Evolutionary conservation across 2,113 vertebrate species (phyloP), one percentile per base, ranked within the genome.

Genomic region (Mola mola): DNA sequence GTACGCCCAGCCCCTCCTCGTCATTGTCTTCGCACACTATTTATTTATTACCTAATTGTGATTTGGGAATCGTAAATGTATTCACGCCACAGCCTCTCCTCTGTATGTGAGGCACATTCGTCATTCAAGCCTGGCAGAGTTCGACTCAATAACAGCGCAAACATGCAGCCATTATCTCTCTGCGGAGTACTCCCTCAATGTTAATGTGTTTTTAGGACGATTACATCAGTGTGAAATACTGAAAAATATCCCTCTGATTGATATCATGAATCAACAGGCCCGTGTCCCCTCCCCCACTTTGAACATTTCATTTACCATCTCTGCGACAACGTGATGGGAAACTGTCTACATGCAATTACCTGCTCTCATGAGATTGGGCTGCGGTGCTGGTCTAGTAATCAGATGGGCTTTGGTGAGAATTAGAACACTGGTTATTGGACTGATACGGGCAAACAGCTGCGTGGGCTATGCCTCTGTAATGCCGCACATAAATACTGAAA

Each of bases 161-260:
- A 85, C 75, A 89, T 79, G 70, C 85, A 44, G 84, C 81, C 82
- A 87, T 90, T 89, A 91, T 87, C 76, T 73, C 78, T 77, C 68
- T 12, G 38, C 37, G n/a, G 79, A 79, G 52, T 4, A 41, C 81
- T 81, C 81, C 58, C 78, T 90, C 88, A 85, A 85, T 80, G 87
- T 84, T 90, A 92, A 92, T 90, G 90, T 78, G 64, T 84, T 91
- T 87, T 87, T 66, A 68, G 79, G 78, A 86, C 75, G 81, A 91
- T 89, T 89, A 87, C 83, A 91, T 92, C 88, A 83, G 66, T 58
- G 69, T 88, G 87, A 89, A 87, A 86, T 86, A 89, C 84, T 85
- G 81, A 89, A 88, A 82, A 87, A 85, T 72, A 85, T 75, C 78
- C 68, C 50, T 10, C 73, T 78, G 87, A 92, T 88, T 87, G 87